Base-by-base conservation (phyloP, 2,113 vertebrate species). In the Paradoxurus hermaphroditus region DNA sequence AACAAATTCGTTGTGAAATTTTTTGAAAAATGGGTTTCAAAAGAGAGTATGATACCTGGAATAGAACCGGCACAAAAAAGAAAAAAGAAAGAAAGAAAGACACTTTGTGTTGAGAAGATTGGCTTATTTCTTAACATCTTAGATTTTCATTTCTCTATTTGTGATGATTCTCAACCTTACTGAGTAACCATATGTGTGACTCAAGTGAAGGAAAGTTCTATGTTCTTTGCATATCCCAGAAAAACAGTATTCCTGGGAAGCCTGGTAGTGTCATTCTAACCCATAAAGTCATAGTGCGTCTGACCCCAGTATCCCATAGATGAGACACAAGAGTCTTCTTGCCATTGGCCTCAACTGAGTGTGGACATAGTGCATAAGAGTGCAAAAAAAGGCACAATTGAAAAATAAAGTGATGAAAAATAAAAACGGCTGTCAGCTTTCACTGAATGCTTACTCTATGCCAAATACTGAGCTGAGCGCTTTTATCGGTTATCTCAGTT, bases 141-240 rank as follows among this genome's bases (percentile, higher is more conserved):
- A 29, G 59, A 7, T 86, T 95, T 95, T 68, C 29, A 34, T 78
- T 79, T 93, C 46, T 78, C 27, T 53, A 1, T 77, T 88, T 29
- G 2, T 63, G 62, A 41, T 97, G 53, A 91, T 83, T 86, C 15
- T 82, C 56, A 81, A 90, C 82, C 53, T 86, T 93, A 51, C 11
- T 63, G n/a, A 85, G 4, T 70, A 91, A 44, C 51, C 62, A 4
- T 65, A 46, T 21, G 27, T 62, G 36, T 67, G 62, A 86, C 34
- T 53, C 44, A 65, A 36, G 10, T 53, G 31, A 94, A 86, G 59
- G 51, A 19, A 51, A 84, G 12, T 82, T 70, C 81, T 65, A 21
- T 70, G 25, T 88, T 79, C 39, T 86, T 89, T 90, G 68, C 44
- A 39, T 90, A 86, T 72, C n/a, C 31, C n/a, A 56, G 85, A 67